Conservation (phyloP, 2,888 invertebrate species). For the Lamellibrachia satsuma region DNA sequence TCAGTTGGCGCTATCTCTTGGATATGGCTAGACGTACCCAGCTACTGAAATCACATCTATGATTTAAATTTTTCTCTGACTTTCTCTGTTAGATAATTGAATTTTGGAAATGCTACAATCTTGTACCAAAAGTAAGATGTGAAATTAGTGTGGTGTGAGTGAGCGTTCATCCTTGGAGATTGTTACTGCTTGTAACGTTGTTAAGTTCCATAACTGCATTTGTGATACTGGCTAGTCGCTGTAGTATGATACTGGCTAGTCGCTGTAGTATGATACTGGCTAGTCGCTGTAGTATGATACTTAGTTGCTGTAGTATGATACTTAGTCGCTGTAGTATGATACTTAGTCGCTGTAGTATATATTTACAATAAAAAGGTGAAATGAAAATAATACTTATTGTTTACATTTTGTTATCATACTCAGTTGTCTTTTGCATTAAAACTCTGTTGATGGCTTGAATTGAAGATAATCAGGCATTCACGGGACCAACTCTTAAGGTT, state of each 20-base stretch:
- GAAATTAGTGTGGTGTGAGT: background rate
- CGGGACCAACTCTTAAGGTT: too few species aligned
- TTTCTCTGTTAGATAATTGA: background rate
- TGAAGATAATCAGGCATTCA: background rate
- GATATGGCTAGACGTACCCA: too few species aligned
- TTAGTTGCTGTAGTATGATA: too few species aligned
- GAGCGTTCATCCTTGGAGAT: background rate
- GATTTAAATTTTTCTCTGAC: background rate
- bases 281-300: background rate
- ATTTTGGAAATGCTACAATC: background rate
- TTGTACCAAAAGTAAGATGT: background rate
- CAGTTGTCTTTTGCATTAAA: background rate
- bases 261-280: background rate
- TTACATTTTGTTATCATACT: background rate
- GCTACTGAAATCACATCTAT: too few species aligned
- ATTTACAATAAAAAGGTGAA: background rate
- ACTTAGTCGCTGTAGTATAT: background rate
- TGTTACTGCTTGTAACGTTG: background rate
- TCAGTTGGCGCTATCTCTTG: too few species aligned
- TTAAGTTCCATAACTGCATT: background rate
- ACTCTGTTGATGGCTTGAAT: background rate
- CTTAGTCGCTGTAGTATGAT: too few species aligned
- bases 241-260: background rate
- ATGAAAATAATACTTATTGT: background rate
- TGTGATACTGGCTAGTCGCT: background rate